These are phyloP conservation scores for Arenicola marina DNA, from an alignment of 2,888 invertebrate species.

Conservation along the genomic window DNA sequence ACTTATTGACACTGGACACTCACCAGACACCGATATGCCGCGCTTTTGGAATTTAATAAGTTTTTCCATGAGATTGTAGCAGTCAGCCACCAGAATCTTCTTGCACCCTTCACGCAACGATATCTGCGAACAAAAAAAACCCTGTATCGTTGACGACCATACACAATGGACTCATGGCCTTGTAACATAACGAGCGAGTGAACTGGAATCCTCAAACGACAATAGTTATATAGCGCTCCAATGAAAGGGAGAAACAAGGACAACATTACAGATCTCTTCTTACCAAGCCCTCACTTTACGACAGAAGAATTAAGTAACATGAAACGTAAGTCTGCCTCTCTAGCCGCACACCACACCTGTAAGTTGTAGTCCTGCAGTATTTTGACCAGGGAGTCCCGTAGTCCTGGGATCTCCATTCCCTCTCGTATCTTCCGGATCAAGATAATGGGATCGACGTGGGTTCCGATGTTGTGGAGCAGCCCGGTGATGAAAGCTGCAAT, in stretches of 20 bases:
- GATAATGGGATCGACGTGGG: constrained; percentile 82
- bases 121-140: constrained; percentile 67
- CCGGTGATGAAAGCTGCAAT: constrained; percentile 74
- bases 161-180: too few relatives aligned
- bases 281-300: too few relatives aligned
- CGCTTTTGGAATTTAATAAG: constrained; percentile 77
- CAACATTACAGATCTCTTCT: too few relatives aligned
- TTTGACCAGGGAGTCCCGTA: constrained; percentile 88
- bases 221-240: too few relatives aligned
- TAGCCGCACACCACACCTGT: constrained; percentile 68
- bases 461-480: constrained; percentile 75
- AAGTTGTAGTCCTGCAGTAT: constrained; percentile 94
- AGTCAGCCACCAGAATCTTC: constrained; percentile 86
- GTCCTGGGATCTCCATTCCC: constrained; percentile 83
- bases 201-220: too few relatives aligned
- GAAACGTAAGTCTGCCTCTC: too few relatives aligned
- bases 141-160: too few relatives aligned
- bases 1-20: constrained; percentile 17
- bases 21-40: constrained; percentile 73
- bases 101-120: constrained; percentile 89
- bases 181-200: too few relatives aligned
- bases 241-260: too few relatives aligned
- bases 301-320: too few relatives aligned
- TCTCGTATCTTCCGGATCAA: constrained; percentile 80
- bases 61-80: constrained; percentile 83